Base-by-base conservation (phyloP, 1,140 invertebrate genomes). In the Magallana ariakensis region DNA sequence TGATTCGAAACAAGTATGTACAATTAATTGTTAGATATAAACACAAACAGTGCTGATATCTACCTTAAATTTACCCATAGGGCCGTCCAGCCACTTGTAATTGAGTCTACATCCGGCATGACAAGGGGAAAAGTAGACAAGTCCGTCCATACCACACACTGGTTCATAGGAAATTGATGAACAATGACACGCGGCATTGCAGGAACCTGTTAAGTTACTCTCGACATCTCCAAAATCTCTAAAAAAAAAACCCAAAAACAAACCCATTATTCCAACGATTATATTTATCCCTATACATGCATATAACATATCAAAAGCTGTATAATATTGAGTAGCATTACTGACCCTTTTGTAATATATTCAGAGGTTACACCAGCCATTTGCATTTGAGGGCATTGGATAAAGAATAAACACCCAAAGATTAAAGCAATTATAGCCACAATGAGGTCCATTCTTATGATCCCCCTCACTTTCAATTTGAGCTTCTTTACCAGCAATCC, bases 111-210 rank as follows among this genome's bases (percentile, higher is more conserved):
- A 99, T 22, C 98, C 98, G 80, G 98, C 98, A 95, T 98, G 97
- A 95, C 98, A 99, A 10, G 98, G 97, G 58, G 96, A 97, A 92
- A 97, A 97, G 95, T 98, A 99, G 0, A 97, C 98, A 84, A 98
- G 96, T 16, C 97, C 97, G 94, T 98, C 98, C 95, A 97, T 97
- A 66, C 97, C 97, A 94, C 98, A 99, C 85, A 99, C 97, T 11
- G 97, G 98, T 93, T 98, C 97, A 90, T 98, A 97, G 92, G 97
- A 97, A 89, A 97, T 97, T 93, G 97, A 91, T 55, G 97, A 96
- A 94, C 98, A 99, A 90, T 97, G 96, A 95, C 98, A 99, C 89
- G 97, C 97, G 93, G 97, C 97, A 95, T 99, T 99, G 94, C 98
- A 99, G 15, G 80, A 56, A 11, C 58, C 53, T 15, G 19, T 84